Conservation (phyloP, 92 coral and sea anemone genomes). For the Zoanthus gigantus region DNA sequence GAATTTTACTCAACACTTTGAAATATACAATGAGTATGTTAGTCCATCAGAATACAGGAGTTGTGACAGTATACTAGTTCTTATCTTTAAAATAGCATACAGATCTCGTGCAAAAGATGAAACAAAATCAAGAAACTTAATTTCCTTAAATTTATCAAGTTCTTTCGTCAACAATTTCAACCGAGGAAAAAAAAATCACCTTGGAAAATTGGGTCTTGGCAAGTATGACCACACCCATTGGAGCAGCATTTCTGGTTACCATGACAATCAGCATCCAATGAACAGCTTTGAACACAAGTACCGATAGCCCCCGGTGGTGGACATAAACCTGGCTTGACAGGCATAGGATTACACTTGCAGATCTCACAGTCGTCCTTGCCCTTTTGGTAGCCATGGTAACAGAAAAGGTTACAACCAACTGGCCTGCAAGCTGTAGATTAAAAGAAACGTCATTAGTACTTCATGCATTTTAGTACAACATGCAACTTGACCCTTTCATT, state of each 20-base stretch:
- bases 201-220: conserved; percentile 73
- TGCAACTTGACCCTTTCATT: too few species aligned
- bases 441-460: not conserved
- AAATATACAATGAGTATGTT: too few species aligned
- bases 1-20: too few species aligned
- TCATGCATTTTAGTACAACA: too few species aligned
- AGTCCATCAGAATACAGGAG: too few species aligned
- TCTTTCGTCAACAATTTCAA: not conserved
- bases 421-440: conserved; percentile 75
- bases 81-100: too few species aligned
- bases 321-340: conserved; percentile 90
- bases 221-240: conserved; percentile 77
- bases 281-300: conserved; percentile 61
- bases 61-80: too few species aligned
- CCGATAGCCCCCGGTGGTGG: conserved; percentile 62
- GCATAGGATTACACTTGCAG: conserved; percentile 70
- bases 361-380: conserved; percentile 87
- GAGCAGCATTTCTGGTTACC: conserved; percentile 89
- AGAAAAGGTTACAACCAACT: conserved; percentile 84
- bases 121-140: too few species aligned
- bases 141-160: not conserved
- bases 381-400: conserved; percentile 79
- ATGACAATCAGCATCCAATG: conserved; percentile 74
- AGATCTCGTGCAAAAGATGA: too few species aligned
- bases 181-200: conserved; percentile 46